A percentile compares a stretch with the other conserved stretches of the same genome.
Evolutionary conservation across 2,113 vertebrate genomes (phyloP).

Genomic region (Muscicapa adusta): DNA sequence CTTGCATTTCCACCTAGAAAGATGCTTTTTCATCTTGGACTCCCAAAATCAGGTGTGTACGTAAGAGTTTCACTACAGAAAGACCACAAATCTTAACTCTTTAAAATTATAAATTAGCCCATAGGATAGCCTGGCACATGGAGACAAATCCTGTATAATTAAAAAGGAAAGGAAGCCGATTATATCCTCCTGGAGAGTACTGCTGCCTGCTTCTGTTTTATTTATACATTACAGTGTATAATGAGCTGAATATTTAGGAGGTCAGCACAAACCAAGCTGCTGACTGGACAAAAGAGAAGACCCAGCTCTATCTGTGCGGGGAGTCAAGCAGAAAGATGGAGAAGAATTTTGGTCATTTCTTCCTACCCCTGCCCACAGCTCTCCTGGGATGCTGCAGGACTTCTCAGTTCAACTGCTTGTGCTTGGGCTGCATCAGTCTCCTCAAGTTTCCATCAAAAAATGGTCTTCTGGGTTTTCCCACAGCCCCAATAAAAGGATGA

Average conservation of each 20-base stretch:
- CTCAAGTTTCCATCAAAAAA: neutral
- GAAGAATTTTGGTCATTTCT: neutral
- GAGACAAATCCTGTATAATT: conserved; percentile 64
- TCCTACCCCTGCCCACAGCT: neutral
- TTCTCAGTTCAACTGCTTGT: neutral
- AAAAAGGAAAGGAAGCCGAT: conserved; percentile 62
- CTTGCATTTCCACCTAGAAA: neutral
- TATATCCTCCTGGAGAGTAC: conserved; percentile 64
- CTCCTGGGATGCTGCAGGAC: neutral
- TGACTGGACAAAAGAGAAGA: conserved; percentile 58
- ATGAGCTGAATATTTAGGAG: conserved; percentile 68
- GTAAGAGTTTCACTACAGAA: neutral
- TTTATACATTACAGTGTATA: conserved; percentile 58
- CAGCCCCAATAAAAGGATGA: neutral
- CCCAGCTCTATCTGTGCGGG: neutral
- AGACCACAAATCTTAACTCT: neutral
- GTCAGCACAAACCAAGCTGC: conserved; percentile 69
- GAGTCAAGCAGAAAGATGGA: neutral
- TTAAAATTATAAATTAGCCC: conserved; percentile 27
- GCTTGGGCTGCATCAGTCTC: neutral
- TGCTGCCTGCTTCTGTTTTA: conserved; percentile 65
- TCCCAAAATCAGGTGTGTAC: neutral
- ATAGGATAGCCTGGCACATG: conserved; percentile 41
- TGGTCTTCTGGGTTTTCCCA: neutral
- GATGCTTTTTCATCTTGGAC: neutral